Base-by-base conservation (phyloP, 2,797 vertebrate species). In the Microctenopoma lineatum region DNA sequence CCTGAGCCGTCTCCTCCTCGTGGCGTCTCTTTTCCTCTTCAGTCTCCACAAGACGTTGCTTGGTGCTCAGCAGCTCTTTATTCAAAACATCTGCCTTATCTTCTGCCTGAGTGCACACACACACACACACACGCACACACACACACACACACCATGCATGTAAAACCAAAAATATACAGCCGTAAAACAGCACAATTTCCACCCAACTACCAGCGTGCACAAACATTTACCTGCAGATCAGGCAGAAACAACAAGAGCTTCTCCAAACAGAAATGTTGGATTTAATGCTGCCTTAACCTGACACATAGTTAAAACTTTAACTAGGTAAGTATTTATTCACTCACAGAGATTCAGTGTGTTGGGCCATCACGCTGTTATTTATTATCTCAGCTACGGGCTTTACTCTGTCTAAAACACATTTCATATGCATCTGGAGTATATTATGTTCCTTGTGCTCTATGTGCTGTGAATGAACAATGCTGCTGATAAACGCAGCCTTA, bases 61-160 rank as follows among this genome's bases (percentile, higher is more conserved):
- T 99, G 60, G 98, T 99, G 90, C 96, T 88, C 64, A 99, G 94
- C 66, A 99, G 94, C 81, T 99, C 98, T 87, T 99, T 99, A 89
- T 98, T 99, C 90, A 99, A 64, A 63, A 99, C 95, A 50, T 99
- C 98, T 0, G 98, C 96, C 88, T 99, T 99, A 92, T 99, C 98
- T 90, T 99, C 98, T 3, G 95, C 97, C 98, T 99, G 87, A 44
- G 69, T 7, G 16, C 46, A 41, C 3, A 46, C 0, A 21, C 47
- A 76, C 46, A 55, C 51, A 76, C 41, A 53, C 27, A 53, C 39
- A 38, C 2, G 2, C 21, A 21, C 21, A 21, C 21, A 21, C 21
- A 21, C 21, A 21, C n/a, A n/a, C n/a, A n/a, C n/a, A n/a, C 27
- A 29, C 5, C 27, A 29, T 3, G 27, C 27, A n/a, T n/a, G n/a